Percentiles rank a stretch among this genome's conserved stretches.
Evolutionary conservation across 2,113 vertebrate genomes (phyloP).

Genomic region (Neodon shergylaensis): DNA sequence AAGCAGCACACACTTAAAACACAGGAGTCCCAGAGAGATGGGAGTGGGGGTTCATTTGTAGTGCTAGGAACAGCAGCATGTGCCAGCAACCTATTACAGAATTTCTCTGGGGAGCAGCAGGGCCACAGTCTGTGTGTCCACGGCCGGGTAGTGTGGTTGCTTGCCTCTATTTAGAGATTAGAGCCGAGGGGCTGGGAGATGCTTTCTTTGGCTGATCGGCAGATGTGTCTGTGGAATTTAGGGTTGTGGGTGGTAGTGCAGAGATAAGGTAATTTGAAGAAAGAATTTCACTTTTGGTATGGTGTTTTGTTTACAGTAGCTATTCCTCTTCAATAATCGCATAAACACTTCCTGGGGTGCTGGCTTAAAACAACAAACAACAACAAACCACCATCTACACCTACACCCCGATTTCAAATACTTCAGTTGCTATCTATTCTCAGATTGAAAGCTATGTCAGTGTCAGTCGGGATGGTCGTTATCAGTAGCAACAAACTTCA

Average conservation of each 20-base stretch:
- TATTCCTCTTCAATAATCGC: neutral
- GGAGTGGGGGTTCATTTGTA: constrained; percentile 48
- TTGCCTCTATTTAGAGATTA: constrained; percentile 14
- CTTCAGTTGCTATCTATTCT: neutral
- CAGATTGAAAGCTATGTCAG: neutral
- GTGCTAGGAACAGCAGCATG: constrained; percentile 39
- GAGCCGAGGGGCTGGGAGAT: neutral
- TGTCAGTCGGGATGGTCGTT: neutral
- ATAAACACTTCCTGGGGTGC: neutral
- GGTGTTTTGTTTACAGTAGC: neutral
- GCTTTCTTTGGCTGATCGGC: constrained; percentile 19
- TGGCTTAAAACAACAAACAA: constrained; percentile 36
- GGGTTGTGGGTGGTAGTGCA: neutral
- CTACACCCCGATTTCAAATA: neutral
- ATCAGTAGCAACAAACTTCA: neutral
- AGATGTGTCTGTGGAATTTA: constrained; percentile 25
- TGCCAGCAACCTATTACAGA: constrained; percentile 57
- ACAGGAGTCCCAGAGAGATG: constrained; percentile 28
- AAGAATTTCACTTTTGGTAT: constrained; percentile 15
- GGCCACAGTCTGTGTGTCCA: neutral
- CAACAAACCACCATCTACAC: neutral
- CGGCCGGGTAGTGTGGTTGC: neutral
- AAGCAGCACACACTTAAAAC: constrained; percentile 52
- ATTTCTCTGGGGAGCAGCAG: constrained; percentile 58
- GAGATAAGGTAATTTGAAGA: neutral